A percentile compares a stretch with the other conserved stretches of the same genome.
These are phyloP conservation scores for Falco punctatus DNA, from an alignment of 2,113 vertebrate genomes.

Conservation along the genomic window DNA sequence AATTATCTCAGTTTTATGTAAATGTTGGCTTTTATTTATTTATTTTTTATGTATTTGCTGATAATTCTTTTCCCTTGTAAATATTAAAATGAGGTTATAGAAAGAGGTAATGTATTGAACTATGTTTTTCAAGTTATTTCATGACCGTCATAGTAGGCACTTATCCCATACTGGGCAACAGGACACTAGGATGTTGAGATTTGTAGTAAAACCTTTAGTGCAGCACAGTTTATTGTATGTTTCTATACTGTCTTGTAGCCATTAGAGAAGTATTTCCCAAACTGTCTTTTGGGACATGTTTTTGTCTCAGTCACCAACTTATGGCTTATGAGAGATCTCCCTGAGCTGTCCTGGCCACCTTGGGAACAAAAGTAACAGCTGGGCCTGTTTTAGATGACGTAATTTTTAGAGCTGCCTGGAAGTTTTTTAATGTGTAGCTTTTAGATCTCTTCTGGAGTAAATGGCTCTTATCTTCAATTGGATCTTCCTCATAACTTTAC, in stretches of 20 bases:
- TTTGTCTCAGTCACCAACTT: neutral
- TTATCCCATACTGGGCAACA: neutral
- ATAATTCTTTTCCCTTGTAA: neutral
- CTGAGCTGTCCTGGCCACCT: neutral
- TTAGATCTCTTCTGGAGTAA: neutral
- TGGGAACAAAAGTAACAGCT: neutral
- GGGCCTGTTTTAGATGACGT: neutral
- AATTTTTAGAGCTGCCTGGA: neutral
- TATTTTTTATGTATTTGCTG: neutral
- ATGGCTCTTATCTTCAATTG: neutral
- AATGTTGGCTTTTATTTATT: neutral
- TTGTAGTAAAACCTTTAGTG: neutral
- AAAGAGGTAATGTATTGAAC: neutral
- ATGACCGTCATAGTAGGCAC: neutral
- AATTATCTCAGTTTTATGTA: neutral
- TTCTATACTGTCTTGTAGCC: neutral
- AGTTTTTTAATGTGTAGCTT: neutral
- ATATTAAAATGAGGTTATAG: neutral
- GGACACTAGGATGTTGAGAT: neutral
- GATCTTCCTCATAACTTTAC: neutral
- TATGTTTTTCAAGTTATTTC: neutral
- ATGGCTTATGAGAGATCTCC: neutral
- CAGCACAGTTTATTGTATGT: neutral
- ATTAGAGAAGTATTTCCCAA: neutral
- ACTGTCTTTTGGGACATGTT: neutral